Conservation (phyloP, 2,113 vertebrate genomes). For the Phalacrocorax carbo region DNA sequence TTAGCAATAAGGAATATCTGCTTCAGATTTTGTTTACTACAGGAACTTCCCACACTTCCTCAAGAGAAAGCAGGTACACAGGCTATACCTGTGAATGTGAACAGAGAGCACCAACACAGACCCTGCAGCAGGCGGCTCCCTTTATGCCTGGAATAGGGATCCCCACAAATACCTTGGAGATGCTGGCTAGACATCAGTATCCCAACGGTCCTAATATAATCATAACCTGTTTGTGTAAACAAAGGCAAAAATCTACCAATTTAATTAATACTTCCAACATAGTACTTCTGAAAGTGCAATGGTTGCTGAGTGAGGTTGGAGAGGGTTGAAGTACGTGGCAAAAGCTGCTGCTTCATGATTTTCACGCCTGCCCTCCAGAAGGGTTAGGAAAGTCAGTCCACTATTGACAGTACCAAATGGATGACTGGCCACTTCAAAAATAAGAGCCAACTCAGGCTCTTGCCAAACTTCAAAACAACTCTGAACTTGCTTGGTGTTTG, state of each 20-base stretch:
- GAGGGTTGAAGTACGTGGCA: background rate
- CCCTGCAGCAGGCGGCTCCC: background rate
- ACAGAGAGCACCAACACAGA: background rate
- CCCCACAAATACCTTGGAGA: background rate
- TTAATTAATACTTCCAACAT: background rate
- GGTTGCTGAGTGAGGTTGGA: background rate
- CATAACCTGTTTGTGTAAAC: background rate
- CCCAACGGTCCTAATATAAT: background rate
- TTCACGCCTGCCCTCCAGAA: background rate
- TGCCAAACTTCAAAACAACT: background rate
- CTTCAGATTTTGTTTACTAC: background rate
- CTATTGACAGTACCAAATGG: background rate
- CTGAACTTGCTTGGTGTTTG: accelerated
- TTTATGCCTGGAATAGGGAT: background rate
- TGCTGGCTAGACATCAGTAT: background rate
- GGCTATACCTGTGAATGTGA: background rate
- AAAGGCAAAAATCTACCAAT: background rate
- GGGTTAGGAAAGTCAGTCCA: background rate
- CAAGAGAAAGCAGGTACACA: background rate
- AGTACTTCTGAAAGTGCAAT: background rate
- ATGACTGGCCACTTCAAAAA: background rate
- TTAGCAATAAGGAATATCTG: background rate
- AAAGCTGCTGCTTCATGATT: background rate
- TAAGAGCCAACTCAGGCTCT: background rate
- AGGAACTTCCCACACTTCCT: background rate